Conservation (phyloP, 2,113 vertebrate species). For the Tympanuchus pallidicinctus region DNA sequence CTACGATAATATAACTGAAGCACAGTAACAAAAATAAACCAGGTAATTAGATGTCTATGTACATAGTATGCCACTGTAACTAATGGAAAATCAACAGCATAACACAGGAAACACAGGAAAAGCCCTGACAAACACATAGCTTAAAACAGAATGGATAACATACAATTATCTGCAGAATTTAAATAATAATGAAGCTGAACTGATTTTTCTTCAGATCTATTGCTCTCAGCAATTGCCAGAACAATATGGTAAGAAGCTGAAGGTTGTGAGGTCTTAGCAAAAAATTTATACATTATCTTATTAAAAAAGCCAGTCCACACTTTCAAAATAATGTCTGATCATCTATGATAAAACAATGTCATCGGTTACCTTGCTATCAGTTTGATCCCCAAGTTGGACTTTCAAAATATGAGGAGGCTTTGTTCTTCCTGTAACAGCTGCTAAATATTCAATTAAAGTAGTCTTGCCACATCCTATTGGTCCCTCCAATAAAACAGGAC, state of each 20-base stretch:
- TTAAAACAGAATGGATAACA: neutral
- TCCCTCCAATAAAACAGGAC: slow-evolving; percentile 93
- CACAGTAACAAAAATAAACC: neutral
- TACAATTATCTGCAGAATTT: neutral
- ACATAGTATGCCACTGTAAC: neutral
- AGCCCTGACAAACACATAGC: neutral
- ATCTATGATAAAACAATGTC: neutral
- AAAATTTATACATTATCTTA: neutral
- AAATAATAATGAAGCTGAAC: neutral
- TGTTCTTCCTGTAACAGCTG: slow-evolving; percentile 86
- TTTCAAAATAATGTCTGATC: neutral
- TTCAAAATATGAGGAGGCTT: slow-evolving; percentile 91
- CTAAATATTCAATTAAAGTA: slow-evolving; percentile 89
- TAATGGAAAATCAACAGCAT: neutral
- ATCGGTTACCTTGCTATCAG: slow-evolving; percentile 93
- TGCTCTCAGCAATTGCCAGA: neutral
- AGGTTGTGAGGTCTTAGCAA: neutral
- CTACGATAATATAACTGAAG: neutral
- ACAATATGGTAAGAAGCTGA: accelerated
- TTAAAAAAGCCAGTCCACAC: neutral
- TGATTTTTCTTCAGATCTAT: neutral
- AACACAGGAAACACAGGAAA: neutral
- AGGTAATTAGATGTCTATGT: neutral
- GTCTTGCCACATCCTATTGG: slow-evolving; percentile 97
- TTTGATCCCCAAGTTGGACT: slow-evolving; percentile 97